Evolutionary conservation across 2,797 vertebrate species (phyloP).

Genomic region (Ataeniobius toweri): DNA sequence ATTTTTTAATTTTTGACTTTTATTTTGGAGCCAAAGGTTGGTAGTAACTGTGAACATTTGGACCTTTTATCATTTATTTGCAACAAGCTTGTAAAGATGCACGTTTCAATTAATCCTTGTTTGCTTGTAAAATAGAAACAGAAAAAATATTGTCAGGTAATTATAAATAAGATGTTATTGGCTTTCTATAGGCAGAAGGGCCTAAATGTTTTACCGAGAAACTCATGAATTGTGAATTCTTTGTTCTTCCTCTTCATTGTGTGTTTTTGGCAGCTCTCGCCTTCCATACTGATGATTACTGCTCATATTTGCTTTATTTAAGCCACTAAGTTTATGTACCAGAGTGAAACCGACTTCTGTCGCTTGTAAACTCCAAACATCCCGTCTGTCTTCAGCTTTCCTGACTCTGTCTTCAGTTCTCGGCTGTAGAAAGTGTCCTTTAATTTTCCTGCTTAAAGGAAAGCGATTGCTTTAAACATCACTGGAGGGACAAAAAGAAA

Average conservation of each 20-base stretch:
- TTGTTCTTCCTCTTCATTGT: neutral
- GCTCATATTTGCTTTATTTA: conserved; percentile 1
- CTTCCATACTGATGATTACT: neutral
- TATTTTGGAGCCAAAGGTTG: too few species aligned
- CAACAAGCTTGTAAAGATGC: too few species aligned
- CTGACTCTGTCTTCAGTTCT: neutral
- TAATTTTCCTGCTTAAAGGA: conserved; percentile 42
- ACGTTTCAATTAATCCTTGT: too few species aligned
- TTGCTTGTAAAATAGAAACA: neutral
- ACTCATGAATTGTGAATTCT: neutral
- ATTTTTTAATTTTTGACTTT: too few species aligned
- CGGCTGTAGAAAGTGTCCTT: conserved; percentile 36
- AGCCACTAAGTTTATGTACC: neutral
- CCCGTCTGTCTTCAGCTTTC: neutral
- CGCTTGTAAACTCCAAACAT: neutral
- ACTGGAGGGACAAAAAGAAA: conserved; percentile 76
- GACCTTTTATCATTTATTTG: too few species aligned
- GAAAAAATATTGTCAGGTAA: neutral
- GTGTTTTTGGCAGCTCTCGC: neutral
- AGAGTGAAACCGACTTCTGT: neutral
- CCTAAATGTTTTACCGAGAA: neutral
- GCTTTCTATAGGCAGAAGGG: neutral
- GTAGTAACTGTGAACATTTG: too few species aligned
- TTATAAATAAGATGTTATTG: neutral
- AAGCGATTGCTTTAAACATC: conserved; percentile 46